phyloP scores from a whole-genome alignment of 1,140 invertebrate genomes.

The Brevipalpus yothersi region DNA sequence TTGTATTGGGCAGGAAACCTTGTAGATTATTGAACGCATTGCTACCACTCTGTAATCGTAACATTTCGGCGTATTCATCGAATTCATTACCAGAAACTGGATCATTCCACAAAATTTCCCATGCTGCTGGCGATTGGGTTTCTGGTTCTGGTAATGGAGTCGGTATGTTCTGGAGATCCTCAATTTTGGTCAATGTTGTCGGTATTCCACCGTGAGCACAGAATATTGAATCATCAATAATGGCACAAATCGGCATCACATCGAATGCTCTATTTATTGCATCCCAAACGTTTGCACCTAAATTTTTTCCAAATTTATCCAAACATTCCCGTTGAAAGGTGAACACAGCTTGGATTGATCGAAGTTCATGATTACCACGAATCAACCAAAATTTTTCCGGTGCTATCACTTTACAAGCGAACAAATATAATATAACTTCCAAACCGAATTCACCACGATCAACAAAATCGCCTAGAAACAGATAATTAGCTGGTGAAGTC shows the following conservation, averaged over 20 bases:
- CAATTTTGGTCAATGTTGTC: constrained; percentile 26
- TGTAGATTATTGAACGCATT: constrained; percentile 14
- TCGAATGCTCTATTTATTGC: constrained; percentile 40
- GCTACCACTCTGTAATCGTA: background rate
- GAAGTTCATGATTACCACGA: constrained; percentile 36
- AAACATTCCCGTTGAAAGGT: constrained; percentile 35
- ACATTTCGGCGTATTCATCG: constrained; percentile 4
- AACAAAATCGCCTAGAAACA: constrained; percentile 39
- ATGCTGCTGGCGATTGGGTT: constrained; percentile 34
- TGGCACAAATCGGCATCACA: constrained; percentile 36
- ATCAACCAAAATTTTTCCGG: constrained; percentile 30
- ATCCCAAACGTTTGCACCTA: constrained; percentile 34
- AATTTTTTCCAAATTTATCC: constrained; percentile 33
- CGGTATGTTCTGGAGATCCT: constrained; percentile 31
- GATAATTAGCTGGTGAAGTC: constrained; percentile 28
- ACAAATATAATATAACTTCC: constrained; percentile 31
- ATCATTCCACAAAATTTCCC: constrained; percentile 53
- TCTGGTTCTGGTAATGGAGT: constrained; percentile 32
- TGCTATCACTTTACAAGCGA: constrained; percentile 32
- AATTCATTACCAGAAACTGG: constrained; percentile 22
- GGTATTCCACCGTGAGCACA: constrained; percentile 47
- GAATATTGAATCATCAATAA: constrained; percentile 40
- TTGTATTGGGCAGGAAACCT: constrained; percentile 38
- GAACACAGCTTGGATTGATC: constrained; percentile 38
- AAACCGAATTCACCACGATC: constrained; percentile 23